Base-by-base conservation (phyloP, 1,140 invertebrate genomes). In the Cephus cinctus region DNA sequence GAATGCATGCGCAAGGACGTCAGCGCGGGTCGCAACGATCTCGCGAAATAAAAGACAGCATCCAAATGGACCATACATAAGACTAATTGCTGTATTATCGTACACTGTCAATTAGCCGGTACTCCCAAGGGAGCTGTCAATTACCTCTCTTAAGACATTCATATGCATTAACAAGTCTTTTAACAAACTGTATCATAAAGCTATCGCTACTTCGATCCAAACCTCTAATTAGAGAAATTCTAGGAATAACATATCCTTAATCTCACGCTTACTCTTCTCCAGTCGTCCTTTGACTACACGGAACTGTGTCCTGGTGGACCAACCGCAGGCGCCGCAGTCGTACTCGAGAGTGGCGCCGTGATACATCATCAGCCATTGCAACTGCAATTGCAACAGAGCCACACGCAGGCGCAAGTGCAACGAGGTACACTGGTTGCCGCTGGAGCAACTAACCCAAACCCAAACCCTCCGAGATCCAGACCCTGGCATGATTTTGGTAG, bases 401-500 rank as follows among this genome's bases (percentile, higher is more conserved):
- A 69, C 34, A 53, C 66, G 31, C 71, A 66, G 30, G 32, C 61
- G 16, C 71, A 73, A 47, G 68, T 77, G 39, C 73, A 83, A 68
- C 80, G 86, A 43, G 84, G 83, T 19, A 55, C 56, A 12, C 50
- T 71, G n/a, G 72, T 74, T 5, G 53, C 69, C 30, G 81, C 82
- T 14, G 82, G 81, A 41, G 81, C 83, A 45, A 78, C 83, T 4
- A 80, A 81, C 44, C 79, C 83, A 3, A 79, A 79, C 53, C 72
- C 83, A 22, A 81, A 78, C 35, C 81, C 84, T 47, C 81, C 85
- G 14, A 84, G 87, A 57, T 90, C 88, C 25, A 75, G 90, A 54
- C 90, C 90, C 43, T 93, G 90, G 90, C 90, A 92, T 73, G 90
- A 95, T 74, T 95, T 94, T 72, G 90, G 91, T 16, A 79, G 92